phyloP scores from a whole-genome alignment of 2,888 invertebrate species.

The Ectobius pallidus region DNA sequence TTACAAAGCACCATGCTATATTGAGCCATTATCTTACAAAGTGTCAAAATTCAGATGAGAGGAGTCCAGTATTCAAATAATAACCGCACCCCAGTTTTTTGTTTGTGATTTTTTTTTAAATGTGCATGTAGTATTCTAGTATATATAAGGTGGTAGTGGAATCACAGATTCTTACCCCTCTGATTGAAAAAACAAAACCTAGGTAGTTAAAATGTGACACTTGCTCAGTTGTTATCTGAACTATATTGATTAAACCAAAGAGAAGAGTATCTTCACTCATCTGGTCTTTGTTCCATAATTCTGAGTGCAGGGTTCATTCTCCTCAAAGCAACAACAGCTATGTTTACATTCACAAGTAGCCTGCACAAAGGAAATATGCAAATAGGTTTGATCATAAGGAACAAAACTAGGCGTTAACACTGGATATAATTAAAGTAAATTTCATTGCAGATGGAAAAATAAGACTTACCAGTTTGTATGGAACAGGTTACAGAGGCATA shows the following conservation, averaged over 20 bases:
- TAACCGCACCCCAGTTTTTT: too few species aligned
- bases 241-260: neutral
- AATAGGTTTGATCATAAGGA: too few species aligned
- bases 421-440: neutral
- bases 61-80: too few species aligned
- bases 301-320: conserved; percentile 4
- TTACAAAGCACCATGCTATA: too few species aligned
- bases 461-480: conserved; percentile 4
- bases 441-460: neutral
- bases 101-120: too few species aligned
- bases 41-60: too few species aligned
- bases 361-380: too few species aligned
- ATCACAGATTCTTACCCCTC: neutral
- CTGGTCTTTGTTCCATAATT: neutral
- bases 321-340: neutral
- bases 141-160: neutral
- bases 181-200: conserved; percentile 1
- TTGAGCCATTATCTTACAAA: too few species aligned
- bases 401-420: conserved; percentile 2
- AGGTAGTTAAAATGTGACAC: too few species aligned
- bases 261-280: neutral
- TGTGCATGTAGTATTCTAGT: too few species aligned
- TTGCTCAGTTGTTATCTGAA: neutral
- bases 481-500: neutral
- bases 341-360: too few species aligned